Percentiles rank a stretch among this genome's conserved stretches.
Evolutionary conservation across 2,797 vertebrate species (phyloP).

Genomic region (Manis pentadactyla): DNA sequence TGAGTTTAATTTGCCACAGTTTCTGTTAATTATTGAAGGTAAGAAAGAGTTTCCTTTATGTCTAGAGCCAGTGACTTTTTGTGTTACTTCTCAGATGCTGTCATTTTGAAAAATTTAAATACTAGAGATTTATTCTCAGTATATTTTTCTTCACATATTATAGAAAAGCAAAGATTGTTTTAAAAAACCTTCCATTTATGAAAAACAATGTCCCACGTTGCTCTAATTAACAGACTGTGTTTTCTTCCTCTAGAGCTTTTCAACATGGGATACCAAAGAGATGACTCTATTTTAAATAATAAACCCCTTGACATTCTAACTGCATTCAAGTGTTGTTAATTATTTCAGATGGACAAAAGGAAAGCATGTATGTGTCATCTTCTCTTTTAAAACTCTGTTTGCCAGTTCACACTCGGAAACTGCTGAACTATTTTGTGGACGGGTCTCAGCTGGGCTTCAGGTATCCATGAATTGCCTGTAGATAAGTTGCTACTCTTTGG

Average conservation of each 20-base stretch:
- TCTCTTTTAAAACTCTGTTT: background rate
- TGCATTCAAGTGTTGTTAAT: background rate
- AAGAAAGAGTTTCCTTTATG: background rate
- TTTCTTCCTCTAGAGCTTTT: background rate
- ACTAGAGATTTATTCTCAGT: background rate
- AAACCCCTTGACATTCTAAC: conserved; percentile 14
- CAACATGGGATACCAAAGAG: background rate
- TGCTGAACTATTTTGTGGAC: background rate
- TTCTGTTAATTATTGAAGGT: background rate
- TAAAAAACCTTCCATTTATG: background rate
- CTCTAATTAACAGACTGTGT: background rate
- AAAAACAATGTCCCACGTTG: background rate
- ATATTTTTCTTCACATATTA: background rate
- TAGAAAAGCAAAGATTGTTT: background rate
- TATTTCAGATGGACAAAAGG: background rate
- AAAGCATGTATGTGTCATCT: background rate
- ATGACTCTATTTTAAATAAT: background rate
- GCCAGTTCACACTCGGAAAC: background rate
- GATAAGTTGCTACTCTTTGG: background rate
- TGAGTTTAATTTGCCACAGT: accelerated
- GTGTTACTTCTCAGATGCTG: background rate
- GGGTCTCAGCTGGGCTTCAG: background rate
- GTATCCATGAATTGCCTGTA: background rate
- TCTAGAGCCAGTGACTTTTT: background rate
- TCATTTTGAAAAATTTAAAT: background rate